Evolutionary conservation across 2,113 vertebrate species (phyloP), one percentile per base, ranked within the genome.

Genomic region (Balaenoptera acutorostrata): DNA sequence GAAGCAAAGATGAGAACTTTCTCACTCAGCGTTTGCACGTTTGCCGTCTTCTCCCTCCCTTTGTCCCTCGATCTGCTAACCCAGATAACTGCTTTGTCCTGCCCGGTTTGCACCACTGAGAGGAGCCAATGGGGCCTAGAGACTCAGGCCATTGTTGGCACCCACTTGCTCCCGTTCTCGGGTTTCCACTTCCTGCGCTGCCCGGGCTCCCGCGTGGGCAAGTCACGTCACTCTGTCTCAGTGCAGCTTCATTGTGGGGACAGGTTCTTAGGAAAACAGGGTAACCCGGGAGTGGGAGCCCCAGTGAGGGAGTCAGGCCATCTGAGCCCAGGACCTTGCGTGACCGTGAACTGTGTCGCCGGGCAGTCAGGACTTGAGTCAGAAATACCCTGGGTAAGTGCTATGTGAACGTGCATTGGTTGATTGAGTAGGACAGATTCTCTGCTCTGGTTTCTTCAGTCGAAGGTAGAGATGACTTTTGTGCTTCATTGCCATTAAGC

Each of bases 11-110:
- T 18, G 61, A 95, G 83, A 68, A 25, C 72, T 94, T 90, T 44
- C 80, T 94, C 11, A 64, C 68, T 88, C 81, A 29, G 0, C 66
- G 85, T 84, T 52, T 80, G 57, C 68, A 36, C 78, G 78, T 91
- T 95, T 88, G 78, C 90, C 55, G 33, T 95, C 89, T 29, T 97
- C 66, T 83, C 52, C 74, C 18, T 71, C 39, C 57, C 63, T 93
- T 93, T 91, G 86, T 96, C 72, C 83, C 72, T 33, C n/a, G 27
- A 91, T 97, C 88, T 93, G 88, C 94, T 97, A 96, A 97, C 98
- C 95, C 94, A 97, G 93, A 96, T 96, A 92, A 82, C 29, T 85
- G 91, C 88, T 93, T 91, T 97, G 97, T 96, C 71, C 82, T 21
- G 3, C 86, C 84, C 36, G 3, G 94, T 90, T 95, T 95, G 92